A percentile compares a stretch with the other conserved stretches of the same genome.
Conservation (phyloP, 2,797 vertebrate species). For the Onychomys torridus region DNA sequence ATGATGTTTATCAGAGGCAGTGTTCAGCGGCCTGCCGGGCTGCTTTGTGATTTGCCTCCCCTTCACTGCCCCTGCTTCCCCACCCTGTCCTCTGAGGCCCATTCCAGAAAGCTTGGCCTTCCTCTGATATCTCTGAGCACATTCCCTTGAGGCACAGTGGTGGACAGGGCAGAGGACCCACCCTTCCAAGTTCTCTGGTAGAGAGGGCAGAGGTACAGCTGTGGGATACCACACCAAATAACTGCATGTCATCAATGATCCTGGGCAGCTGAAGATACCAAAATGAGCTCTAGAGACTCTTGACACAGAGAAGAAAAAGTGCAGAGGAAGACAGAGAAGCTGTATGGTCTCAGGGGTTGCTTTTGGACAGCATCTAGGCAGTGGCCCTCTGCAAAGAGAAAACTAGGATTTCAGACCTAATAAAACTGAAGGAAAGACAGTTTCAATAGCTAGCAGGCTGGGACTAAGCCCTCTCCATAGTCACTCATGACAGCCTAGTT, state of each 20-base stretch:
- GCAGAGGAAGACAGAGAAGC: neutral
- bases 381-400: neutral
- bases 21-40: neutral
- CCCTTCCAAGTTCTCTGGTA: neutral
- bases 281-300: neutral
- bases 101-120: neutral
- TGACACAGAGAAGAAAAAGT: neutral
- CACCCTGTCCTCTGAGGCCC: neutral
- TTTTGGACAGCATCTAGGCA: neutral
- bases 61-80: accelerated
- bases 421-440: neutral
- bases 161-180: neutral
- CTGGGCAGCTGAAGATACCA: neutral
- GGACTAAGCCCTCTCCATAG: neutral
- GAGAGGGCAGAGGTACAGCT: neutral
- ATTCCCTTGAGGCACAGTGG: neutral
- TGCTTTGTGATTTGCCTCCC: neutral
- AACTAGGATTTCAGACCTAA: neutral
- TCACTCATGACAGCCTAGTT: neutral
- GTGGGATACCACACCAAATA: neutral
- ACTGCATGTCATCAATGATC: neutral
- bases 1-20: slow-evolving; percentile 60
- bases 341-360: neutral
- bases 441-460: neutral
- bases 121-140: neutral